Base-by-base conservation (phyloP, 2,888 invertebrate species). In the Drosophila phalerata region DNA sequence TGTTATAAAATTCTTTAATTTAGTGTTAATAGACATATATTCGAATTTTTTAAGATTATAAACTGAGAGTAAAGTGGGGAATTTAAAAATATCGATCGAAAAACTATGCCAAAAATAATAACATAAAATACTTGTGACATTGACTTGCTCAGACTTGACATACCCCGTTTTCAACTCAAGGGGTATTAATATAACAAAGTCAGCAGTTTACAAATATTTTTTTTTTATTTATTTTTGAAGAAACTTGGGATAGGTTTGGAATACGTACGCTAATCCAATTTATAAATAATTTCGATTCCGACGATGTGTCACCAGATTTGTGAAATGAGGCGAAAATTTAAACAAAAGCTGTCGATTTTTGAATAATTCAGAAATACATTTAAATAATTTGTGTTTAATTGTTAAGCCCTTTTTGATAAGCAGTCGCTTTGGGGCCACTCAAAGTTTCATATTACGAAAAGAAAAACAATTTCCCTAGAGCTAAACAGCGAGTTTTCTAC, bases 191-290 rank as follows among this genome's bases (percentile, higher is more conserved):
- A 53, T 25, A 52, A 17, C 25, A 38, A 17, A 52, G 17, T 60
- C 60, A 60, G 60, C 60, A 61, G 5, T 48, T 66, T 17, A 45
- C 37, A 53, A 62, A 63, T 63, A 57, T 63, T 56, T 57, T 1
- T 40, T 63, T 56, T 57, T 1, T 40, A 30, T 66, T 60, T 52
- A 11, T 70, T 34, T 58, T 25, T 49, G 38, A 40, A n/a, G 15
- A 53, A 72, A 55, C 58, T 81, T 81, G 85, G 75, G 81, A 69
- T 84, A 81, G 81, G 80, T 80, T 78, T 56, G 77, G 78, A 70
- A 81, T 42, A 13, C 37, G 32, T 43, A 38, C 28, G 52, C 32
- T 47, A 51, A 65, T 45, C 43, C 51, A 53, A 55, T 55, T 63
- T 56, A 51, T 58, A 48, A 69, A 58, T 57, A 57, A 56, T 55